These are phyloP conservation scores for fruit fly (Drosophila melanogaster) DNA, from an alignment of 1,140 invertebrate species.

Conservation along the genomic window Release_6_plus_ISO1_MT NT_033777.3:24394501-24395000, in stretches of 20 bases:
- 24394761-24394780: slow-evolving; percentile 18
- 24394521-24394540: slow-evolving; percentile 60
- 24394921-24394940: slow-evolving; percentile 77
- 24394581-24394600: slow-evolving; percentile 49
- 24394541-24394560: slow-evolving; percentile 74
- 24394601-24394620: slow-evolving; percentile 71
- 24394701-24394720: slow-evolving; percentile 47
- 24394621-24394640: slow-evolving; percentile 76
- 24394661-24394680: slow-evolving; percentile 55
- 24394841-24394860: slow-evolving; percentile 84
- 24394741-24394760: slow-evolving; percentile 46
- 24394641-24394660: slow-evolving; percentile 67
- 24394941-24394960: slow-evolving; percentile 34
- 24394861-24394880: slow-evolving; percentile 81
- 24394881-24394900: slow-evolving; percentile 58
- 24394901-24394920: slow-evolving; percentile 56
- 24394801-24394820: slow-evolving; percentile 59
- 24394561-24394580: slow-evolving; percentile 61
- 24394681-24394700: slow-evolving; percentile 55
- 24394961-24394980: slow-evolving; percentile 48
- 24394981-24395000: slow-evolving; percentile 62
- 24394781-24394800: slow-evolving; percentile 63
- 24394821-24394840: slow-evolving; percentile 66
- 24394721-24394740: slow-evolving; percentile 53
- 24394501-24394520: slow-evolving; percentile 56